These are phyloP conservation scores for Ferdinandea cuprea DNA, from an alignment of 2,888 invertebrate genomes.

Conservation along the genomic window DNA sequence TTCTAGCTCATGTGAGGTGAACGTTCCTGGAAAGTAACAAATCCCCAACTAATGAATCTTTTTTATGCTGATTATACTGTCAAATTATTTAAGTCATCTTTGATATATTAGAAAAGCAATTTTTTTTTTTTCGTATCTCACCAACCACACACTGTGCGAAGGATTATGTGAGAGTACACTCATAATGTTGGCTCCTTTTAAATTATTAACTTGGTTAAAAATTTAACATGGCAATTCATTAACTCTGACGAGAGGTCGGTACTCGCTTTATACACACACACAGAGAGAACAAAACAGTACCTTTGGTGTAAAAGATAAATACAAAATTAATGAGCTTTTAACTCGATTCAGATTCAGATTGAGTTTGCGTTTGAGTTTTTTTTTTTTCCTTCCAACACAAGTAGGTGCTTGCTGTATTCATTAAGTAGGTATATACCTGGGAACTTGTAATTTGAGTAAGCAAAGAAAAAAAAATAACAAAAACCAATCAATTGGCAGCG, in stretches of 20 bases:
- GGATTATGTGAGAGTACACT: background rate
- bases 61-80: background rate
- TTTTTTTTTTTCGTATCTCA: background rate
- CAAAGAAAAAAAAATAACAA: background rate
- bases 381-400: too few relatives aligned
- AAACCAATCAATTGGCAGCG: constrained; percentile 18
- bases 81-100: background rate
- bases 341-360: background rate
- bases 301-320: constrained; percentile 1
- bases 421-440: background rate
- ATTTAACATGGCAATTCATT: constrained; percentile 53
- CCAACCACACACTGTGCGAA: background rate
- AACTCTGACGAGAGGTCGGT: background rate
- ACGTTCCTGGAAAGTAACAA: too few relatives aligned
- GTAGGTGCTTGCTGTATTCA: background rate
- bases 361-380: background rate
- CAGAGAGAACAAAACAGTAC: constrained; percentile 17
- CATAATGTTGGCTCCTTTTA: background rate
- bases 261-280: constrained; percentile 11
- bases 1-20: too few relatives aligned
- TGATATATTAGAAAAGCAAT: background rate
- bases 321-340: constrained; percentile 35
- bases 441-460: background rate
- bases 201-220: constrained; percentile 49
- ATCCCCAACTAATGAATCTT: background rate